Conservation (phyloP, 2,888 invertebrate genomes). For the Eurytoma adleriae region DNA sequence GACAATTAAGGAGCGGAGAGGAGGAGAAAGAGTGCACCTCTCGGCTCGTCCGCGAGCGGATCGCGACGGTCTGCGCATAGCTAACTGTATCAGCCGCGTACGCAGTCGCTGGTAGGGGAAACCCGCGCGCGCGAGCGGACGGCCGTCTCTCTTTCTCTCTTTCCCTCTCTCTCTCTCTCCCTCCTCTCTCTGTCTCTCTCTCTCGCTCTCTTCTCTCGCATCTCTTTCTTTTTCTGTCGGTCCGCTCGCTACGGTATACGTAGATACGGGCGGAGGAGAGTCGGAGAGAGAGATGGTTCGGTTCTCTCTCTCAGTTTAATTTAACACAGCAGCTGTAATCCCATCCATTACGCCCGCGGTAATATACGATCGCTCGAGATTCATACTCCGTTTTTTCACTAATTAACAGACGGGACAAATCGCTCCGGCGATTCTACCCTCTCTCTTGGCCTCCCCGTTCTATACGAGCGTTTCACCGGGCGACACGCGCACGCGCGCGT, state of each 20-base stretch:
- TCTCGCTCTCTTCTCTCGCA: slow-evolving; percentile 29
- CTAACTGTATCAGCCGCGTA: slow-evolving; percentile 38
- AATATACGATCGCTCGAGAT: slow-evolving; percentile 77
- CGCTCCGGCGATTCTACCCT: slow-evolving; percentile 67
- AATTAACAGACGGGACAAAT: slow-evolving; percentile 77
- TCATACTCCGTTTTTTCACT: slow-evolving; percentile 77
- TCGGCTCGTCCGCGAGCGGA: not conserved
- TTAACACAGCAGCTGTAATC: slow-evolving; percentile 77
- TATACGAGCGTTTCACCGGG: not conserved
- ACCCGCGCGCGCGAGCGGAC: slow-evolving; percentile 13
- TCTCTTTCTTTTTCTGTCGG: not conserved
- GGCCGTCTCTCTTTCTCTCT: slow-evolving; percentile 34
- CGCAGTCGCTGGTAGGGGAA: slow-evolving; percentile 8
- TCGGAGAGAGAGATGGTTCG: slow-evolving; percentile 10
- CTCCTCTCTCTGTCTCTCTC: slow-evolving; percentile 25
- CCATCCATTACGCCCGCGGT: slow-evolving; percentile 75
- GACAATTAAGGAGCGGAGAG: slow-evolving; percentile 53
- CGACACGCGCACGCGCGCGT: slow-evolving; percentile 19
- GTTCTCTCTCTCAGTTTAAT: slow-evolving; percentile 72
- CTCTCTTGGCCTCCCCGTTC: slow-evolving; percentile 11
- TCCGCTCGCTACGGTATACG: slow-evolving; percentile 19
- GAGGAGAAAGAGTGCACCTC: not conserved
- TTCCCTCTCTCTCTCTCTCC: slow-evolving; percentile 30
- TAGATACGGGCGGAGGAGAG: slow-evolving; percentile 46
- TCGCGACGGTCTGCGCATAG: slow-evolving; percentile 24